A percentile compares a stretch with the other conserved stretches of the same genome.
Conservation (phyloP, 2,113 vertebrate species). For the Pseudorasbora parva region DNA sequence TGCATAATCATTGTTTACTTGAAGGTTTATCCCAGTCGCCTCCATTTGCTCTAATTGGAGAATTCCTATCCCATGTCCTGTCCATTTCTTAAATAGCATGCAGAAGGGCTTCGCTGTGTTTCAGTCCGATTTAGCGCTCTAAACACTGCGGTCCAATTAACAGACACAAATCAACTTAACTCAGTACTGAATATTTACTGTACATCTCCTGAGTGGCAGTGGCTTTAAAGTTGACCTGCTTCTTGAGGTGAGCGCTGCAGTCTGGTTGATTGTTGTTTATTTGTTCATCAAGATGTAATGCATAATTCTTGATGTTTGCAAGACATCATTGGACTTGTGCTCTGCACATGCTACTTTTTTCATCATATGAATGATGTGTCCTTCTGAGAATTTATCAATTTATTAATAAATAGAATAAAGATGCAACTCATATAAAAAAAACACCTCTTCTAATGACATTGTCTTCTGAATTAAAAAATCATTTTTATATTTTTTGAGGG, state of each 20-base stretch:
- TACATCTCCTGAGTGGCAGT: constrained; percentile 57
- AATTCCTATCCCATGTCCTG: constrained; percentile 41
- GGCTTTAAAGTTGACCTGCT: constrained; percentile 53
- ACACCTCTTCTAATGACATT: not conserved
- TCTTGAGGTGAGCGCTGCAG: constrained; percentile 43
- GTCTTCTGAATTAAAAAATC: not conserved
- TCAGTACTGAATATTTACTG: constrained; percentile 64
- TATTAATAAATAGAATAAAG: not conserved
- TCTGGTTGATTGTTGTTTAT: constrained; percentile 53
- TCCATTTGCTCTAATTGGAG: constrained; percentile 61
- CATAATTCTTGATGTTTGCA: constrained; percentile 45
- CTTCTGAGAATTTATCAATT: not conserved
- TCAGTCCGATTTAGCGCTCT: constrained; percentile 39
- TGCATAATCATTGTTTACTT: constrained; percentile 67
- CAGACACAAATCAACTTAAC: constrained; percentile 57
- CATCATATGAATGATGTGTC: not conserved
- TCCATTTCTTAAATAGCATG: constrained; percentile 24
- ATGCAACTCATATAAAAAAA: not conserved
- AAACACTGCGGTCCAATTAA: constrained; percentile 57
- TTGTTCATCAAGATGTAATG: constrained; percentile 60
- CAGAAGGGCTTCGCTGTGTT: constrained; percentile 19
- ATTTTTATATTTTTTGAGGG: not conserved
- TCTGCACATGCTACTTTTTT: constrained; percentile 20
- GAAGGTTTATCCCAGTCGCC: constrained; percentile 57
- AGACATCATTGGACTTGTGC: not conserved